Conservation (phyloP, 1,140 invertebrate species). For the Heterodera schachtii region DNA sequence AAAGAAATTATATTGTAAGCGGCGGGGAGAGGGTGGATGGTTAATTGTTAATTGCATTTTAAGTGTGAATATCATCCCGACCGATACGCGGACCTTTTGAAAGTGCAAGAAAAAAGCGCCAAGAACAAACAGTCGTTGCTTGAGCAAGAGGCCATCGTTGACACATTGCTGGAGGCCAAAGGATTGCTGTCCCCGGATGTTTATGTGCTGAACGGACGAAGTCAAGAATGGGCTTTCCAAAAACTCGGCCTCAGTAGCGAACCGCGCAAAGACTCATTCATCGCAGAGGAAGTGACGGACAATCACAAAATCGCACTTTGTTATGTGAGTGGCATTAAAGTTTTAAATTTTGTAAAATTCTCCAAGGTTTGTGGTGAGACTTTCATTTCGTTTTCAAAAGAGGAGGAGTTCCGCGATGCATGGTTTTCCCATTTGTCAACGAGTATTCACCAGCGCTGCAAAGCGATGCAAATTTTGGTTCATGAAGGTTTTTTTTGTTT, state of each 20-base stretch:
- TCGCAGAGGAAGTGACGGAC: constrained; percentile 37
- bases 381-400: constrained; percentile 37
- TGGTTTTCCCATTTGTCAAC: constrained; percentile 33
- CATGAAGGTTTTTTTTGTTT: constrained; percentile 22
- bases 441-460: constrained; percentile 29
- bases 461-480: constrained; percentile 20
- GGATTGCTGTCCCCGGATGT: constrained; percentile 37
- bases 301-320: constrained; percentile 34
- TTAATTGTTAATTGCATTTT: not conserved
- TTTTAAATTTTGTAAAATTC: constrained; percentile 22
- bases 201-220: constrained; percentile 30
- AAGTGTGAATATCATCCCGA: constrained; percentile 37
- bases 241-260: constrained; percentile 26
- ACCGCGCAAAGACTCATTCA: constrained; percentile 10
- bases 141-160: constrained; percentile 30
- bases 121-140: constrained; percentile 34
- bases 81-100: constrained; percentile 26
- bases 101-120: constrained; percentile 26
- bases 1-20: constrained; percentile 35
- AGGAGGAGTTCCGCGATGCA: constrained; percentile 33
- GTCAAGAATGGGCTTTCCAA: constrained; percentile 34
- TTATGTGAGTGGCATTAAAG: constrained; percentile 14
- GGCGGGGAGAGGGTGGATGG: too few relatives aligned
- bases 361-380: constrained; percentile 36
- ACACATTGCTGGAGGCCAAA: constrained; percentile 30